Evolutionary conservation across 2,888 invertebrate genomes (phyloP), one percentile per base, ranked within the genome.

Genomic region (Cremastinae sp.): DNA sequence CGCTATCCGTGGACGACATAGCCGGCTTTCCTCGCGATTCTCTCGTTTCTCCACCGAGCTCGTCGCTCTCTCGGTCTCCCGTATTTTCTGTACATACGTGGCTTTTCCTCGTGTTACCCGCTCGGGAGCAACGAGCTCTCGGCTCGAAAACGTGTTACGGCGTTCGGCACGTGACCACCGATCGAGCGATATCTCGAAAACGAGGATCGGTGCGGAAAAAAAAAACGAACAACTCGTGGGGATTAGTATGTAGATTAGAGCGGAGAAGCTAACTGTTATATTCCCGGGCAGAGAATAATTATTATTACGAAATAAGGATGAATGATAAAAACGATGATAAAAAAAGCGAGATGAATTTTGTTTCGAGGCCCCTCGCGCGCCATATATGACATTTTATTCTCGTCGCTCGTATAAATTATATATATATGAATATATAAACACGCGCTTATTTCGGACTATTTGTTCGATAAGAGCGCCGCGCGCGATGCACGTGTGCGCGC

Each of bases 1-100:
- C 88, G 88, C 88, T 88, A 88, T 86, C 82, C 85, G 82, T 83
- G 84, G 82, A 84, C 84, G 85, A 87, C 86, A 86, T 86, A 86
- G n/a, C 86, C 86, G 85, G 84, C 85, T 81, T 78, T 16, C 28
- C 62, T 76, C 73, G 69, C 69, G 41, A 45, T 43, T 73, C 68
- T 68, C 59, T 51, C 59, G 41, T 54, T 43, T 53, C 59, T 22
- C 49, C 18, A 18, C 8, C 49, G 9, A 10, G 14, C 36, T 10
- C 14, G n/a, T 10, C 41, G 12, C n/a, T 41, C 10, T 12, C 9
- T 41, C 41, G 2, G 4, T n/a, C 10, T 2, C 10, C n/a, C 14
- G 10, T 43, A 8, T 43, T 12, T 43, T 4, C n/a, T 2, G 14
- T n/a, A 16, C 28, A 49, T 59, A 45, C 36, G 68, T 62, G 45